Evolutionary conservation across 1,140 invertebrate species (phyloP).

Genomic region (Mercenaria mercenaria): DNA sequence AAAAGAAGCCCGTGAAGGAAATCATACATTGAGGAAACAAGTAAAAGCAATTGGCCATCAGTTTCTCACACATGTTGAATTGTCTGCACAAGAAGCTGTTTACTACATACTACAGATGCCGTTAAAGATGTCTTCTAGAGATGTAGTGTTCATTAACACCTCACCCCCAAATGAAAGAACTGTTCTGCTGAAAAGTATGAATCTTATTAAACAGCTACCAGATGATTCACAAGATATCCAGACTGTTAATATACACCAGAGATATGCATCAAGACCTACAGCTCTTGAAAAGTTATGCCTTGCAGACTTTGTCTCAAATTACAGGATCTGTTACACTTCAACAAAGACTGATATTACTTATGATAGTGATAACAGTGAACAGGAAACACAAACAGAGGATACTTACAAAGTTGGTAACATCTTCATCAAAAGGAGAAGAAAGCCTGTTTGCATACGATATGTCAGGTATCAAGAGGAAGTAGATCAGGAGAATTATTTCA

Average conservation of each 20-base stretch:
- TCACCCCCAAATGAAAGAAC: slow-evolving; percentile 54
- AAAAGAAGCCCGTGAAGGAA: slow-evolving; percentile 59
- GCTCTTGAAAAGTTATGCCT: background rate
- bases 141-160: slow-evolving; percentile 65
- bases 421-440: background rate
- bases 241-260: background rate
- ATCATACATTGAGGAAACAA: slow-evolving; percentile 68
- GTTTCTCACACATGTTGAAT: slow-evolving; percentile 19
- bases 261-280: slow-evolving; percentile 18
- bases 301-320: slow-evolving; percentile 29
- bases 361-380: background rate
- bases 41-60: slow-evolving; percentile 60
- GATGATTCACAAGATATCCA: slow-evolving; percentile 47
- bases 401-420: background rate
- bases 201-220: slow-evolving; percentile 4
- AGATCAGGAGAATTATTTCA: slow-evolving; percentile 63
- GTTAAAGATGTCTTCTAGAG: slow-evolving; percentile 28
- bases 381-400: no score
- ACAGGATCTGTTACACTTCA: slow-evolving; percentile 21
- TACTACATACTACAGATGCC: slow-evolving; percentile 55
- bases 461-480: slow-evolving; percentile 37
- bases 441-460: slow-evolving; percentile 47
- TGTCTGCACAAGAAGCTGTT: slow-evolving; percentile 13
- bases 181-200: slow-evolving; percentile 56
- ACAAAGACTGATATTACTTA: background rate